Conservation (phyloP, 2,113 vertebrate genomes). For the Falcunculus frontatus region DNA sequence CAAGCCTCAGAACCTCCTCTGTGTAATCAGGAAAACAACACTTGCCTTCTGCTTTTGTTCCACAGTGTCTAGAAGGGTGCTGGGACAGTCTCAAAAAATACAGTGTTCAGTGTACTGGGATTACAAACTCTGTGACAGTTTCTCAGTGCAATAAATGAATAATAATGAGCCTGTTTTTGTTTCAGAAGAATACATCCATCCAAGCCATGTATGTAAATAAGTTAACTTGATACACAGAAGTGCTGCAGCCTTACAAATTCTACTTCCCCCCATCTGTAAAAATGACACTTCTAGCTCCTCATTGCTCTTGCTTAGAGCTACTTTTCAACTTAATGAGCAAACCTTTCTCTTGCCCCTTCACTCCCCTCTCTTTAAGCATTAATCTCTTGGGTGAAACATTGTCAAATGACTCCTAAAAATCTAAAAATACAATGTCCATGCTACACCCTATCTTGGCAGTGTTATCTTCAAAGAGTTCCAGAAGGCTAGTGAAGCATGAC, state of each 20-base stretch:
- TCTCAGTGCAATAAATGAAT: neutral
- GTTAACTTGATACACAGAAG: neutral
- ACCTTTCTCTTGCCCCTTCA: conserved; percentile 19
- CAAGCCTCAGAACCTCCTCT: neutral
- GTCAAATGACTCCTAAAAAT: conserved; percentile 42
- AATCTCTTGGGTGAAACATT: conserved; percentile 39
- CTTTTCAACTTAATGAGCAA: conserved; percentile 36
- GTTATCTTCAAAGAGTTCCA: conserved; percentile 65
- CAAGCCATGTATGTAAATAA: neutral
- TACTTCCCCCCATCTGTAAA: neutral
- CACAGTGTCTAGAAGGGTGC: neutral
- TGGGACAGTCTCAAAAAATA: neutral
- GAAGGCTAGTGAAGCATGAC: conserved; percentile 38
- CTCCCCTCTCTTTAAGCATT: conserved; percentile 33
- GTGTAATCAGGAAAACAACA: neutral
- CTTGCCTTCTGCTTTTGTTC: neutral
- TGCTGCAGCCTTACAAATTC: neutral
- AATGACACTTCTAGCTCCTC: neutral
- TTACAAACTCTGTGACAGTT: neutral
- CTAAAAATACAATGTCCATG: conserved; percentile 18
- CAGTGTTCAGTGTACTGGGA: neutral
- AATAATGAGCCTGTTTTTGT: neutral
- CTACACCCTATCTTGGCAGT: conserved; percentile 8
- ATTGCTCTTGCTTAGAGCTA: conserved; percentile 6
- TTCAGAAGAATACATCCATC: neutral